Base-by-base conservation (phyloP, 2,797 vertebrate species). In the Coluber constrictor region DNA sequence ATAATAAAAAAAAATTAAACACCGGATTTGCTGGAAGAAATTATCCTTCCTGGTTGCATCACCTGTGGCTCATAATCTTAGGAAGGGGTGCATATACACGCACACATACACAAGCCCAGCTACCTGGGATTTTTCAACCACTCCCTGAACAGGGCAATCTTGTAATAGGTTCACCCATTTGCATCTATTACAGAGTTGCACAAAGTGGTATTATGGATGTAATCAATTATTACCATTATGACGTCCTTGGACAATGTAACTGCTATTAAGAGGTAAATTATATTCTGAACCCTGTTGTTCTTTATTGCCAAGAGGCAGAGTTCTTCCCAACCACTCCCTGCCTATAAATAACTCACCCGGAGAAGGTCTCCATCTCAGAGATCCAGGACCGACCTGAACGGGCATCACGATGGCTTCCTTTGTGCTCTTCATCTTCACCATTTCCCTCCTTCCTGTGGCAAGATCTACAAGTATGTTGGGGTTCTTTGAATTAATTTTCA, bases 41-140 rank as follows among this genome's bases (percentile, higher is more conserved):
- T 43, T 43, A 79, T 79, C 37, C 18, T 79, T 23, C 74, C 2
- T 0, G n/a, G n/a, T 16, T 32, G 13, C 2, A n/a, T 70, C 66
- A 32, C n/a, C 29, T 15, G 13, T 70, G 63, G 29, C 29, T 32
- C 29, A 16, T 2, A 5, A 70, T n/a, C 13, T n/a, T 70, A n/a
- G 29, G 18, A 43, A 43, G 8, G 32, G 18, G 29, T 12, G 1
- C 61, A 27, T 23, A 5, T 6, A 18, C 13, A 15, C 7, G 3
- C 15, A 8, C 3, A 18, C 6, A 37, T 0, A 8, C 3, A 7
- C 16, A 3, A 1, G 6, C 18, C 32, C 16, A 20, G 3, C 18
- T 43, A 4, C 7, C 32, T 43, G 18, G 37, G 8, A 4, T 23
- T 79, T 79, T 23, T 23, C 74, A 23, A 43, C 74, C 18, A 18